A percentile compares a stretch with the other conserved stretches of the same genome.
These are phyloP conservation scores for Leptopilina boulardi DNA, from an alignment of 1,140 invertebrate species.

Conservation along the genomic window DNA sequence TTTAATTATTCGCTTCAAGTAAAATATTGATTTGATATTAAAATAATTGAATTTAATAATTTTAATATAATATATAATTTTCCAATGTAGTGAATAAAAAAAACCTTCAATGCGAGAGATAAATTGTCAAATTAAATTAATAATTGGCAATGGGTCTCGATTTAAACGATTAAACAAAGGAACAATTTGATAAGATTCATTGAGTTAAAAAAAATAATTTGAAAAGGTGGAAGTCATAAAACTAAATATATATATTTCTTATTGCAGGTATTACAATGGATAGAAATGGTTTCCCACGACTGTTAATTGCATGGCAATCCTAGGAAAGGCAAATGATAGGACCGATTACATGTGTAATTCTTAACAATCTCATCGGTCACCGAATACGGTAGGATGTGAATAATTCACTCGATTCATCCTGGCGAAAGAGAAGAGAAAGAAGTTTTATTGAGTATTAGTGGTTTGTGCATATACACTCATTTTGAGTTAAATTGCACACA, in stretches of 20 bases:
- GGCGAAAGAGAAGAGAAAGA: neutral
- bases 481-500: slow-evolving; percentile 48
- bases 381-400: slow-evolving; percentile 65
- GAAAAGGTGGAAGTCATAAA: slow-evolving; percentile 6
- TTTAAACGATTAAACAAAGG: too few species aligned
- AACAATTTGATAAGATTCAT: neutral
- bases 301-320: slow-evolving; percentile 11
- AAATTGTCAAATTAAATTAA: too few species aligned
- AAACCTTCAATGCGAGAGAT: too few species aligned
- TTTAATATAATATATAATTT: too few species aligned
- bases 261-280: neutral
- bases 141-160: too few species aligned
- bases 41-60: too few species aligned
- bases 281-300: neutral
- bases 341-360: slow-evolving; percentile 58
- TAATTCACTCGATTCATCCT: slow-evolving; percentile 48
- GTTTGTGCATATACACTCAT: neutral
- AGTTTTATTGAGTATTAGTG: neutral
- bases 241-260: neutral
- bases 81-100: too few species aligned
- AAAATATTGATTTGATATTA: too few species aligned
- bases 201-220: neutral
- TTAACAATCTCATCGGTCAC: slow-evolving; percentile 55
- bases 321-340: slow-evolving; percentile 26
- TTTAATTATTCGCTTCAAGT: too few species aligned